Conservation (phyloP, 2,797 vertebrate species). For the Mastacembelus armatus region DNA sequence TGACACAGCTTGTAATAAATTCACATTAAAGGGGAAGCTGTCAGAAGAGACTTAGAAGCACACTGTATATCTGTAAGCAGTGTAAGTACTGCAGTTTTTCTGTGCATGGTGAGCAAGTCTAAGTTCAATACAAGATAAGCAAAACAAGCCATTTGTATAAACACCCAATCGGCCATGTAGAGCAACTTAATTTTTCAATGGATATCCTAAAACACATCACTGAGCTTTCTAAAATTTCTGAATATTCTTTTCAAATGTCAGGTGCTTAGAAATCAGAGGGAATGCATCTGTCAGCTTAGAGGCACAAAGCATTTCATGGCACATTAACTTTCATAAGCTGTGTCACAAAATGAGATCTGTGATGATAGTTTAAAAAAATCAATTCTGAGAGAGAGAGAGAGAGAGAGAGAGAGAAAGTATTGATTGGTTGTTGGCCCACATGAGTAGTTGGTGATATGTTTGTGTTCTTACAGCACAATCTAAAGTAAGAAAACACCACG, state of each 20-base stretch:
- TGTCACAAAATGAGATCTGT: conserved; percentile 63
- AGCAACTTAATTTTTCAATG: not conserved
- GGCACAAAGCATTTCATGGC: conserved; percentile 53
- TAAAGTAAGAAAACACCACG: conserved; percentile 12
- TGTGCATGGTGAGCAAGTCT: not conserved
- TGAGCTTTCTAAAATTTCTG: conserved; percentile 7
- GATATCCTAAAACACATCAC: conserved; percentile 16
- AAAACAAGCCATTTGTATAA: conserved; percentile 1
- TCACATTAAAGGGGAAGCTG: conserved; percentile 10
- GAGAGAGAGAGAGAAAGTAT: conserved; percentile 54
- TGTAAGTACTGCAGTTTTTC: not conserved
- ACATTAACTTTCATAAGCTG: conserved; percentile 68
- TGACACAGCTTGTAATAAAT: conserved; percentile 46
- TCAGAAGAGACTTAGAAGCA: not conserved
- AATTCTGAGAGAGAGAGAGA: conserved; percentile 49
- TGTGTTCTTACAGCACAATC: conserved; percentile 2
- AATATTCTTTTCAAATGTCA: conserved; percentile 30
- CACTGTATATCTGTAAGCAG: not conserved
- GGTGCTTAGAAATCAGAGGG: conserved; percentile 34
- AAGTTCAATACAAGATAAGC: conserved; percentile 11
- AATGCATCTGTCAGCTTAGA: conserved; percentile 16
- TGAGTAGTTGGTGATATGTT: conserved; percentile 9
- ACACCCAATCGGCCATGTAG: not conserved
- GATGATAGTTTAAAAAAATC: conserved; percentile 64
- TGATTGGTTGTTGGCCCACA: conserved; percentile 55